Base-by-base conservation (phyloP, 2,797 vertebrate species). In the Aulostomus chinensis region DNA sequence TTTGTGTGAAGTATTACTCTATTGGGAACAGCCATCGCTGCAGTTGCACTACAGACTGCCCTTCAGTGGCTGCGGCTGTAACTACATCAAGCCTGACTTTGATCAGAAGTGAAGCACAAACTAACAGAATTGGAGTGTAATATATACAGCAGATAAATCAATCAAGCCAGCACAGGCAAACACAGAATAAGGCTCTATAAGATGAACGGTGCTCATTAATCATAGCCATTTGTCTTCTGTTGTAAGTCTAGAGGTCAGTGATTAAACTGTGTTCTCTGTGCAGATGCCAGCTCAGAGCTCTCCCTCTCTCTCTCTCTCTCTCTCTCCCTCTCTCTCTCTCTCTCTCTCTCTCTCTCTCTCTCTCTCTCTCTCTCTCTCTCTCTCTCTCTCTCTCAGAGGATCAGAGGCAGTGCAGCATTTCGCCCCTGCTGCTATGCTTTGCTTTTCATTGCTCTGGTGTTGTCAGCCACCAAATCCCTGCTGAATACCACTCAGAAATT, bases 401-500 rank as follows among this genome's bases (percentile, higher is more conserved):
- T 75, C 65, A 76, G 58, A 80, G 62, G n/a, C n/a, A 72, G 56
- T 52, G 64, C 43, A 64, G 58, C 51, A 28, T 74, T 77, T 79
- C 9, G 25, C 58, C 24, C 24, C 4, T 25, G 24, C 9, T 6
- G 1, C 9, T 6, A 6, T 25, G 24, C 24, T 25, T 20, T 31
- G 41, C 17, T n/a, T 33, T 37, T 21, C 6, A 45, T 53, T 39
- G 64, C 55, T 85, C 65, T 71, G 75, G 76, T 70, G 68, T 74
- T 66, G 68, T 78, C 72, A 81, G 76, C 62, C 58, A 81, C 63
- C 60, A 83, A 82, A 88, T 85, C 80, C 77, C 69, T n/a, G 73
- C 61, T 80, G 80, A 86, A 84, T 85, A 78, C 71, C 76, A 86
- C 78, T 86, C 84, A 78, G 75, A 86, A 86, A 83, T 73, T 81